Conservation (phyloP, 1,140 invertebrate genomes). For the Drosophila sulfurigaster region DNA sequence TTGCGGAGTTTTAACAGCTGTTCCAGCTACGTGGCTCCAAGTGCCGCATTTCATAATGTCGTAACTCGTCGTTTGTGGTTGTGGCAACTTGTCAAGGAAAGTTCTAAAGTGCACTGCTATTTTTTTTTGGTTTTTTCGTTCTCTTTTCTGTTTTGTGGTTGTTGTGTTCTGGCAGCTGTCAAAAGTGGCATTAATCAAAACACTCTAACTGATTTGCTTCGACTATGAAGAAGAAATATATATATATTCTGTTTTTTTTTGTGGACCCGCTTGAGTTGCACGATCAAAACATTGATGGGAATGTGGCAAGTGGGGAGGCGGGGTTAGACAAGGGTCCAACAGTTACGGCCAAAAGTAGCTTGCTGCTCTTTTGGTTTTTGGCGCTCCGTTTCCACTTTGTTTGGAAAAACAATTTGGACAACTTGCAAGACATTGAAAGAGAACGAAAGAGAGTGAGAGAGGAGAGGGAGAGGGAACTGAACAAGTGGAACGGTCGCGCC, state of each 20-base stretch:
- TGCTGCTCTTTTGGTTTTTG: conserved; percentile 38
- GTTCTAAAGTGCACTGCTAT: too few relatives aligned
- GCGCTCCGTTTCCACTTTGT: conserved; percentile 33
- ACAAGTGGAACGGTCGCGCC: conserved; percentile 68
- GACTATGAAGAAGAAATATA: background rate
- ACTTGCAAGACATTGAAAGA: conserved; percentile 3
- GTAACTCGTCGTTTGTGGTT: background rate
- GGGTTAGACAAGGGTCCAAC: conserved; percentile 10
- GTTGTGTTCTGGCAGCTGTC: conserved; percentile 61
- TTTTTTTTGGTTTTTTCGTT: too few relatives aligned
- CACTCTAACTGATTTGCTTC: conserved; percentile 65
- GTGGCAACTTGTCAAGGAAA: too few relatives aligned
- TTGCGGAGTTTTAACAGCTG: background rate
- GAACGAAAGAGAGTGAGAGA: background rate
- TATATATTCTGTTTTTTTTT: background rate
- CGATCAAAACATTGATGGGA: conserved; percentile 49
- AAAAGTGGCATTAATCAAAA: conserved; percentile 81
- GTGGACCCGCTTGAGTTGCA: conserved; percentile 20
- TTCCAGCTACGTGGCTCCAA: background rate
- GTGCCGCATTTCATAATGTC: conserved; percentile 1
- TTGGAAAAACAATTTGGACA: conserved; percentile 54
- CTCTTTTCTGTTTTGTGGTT: too few relatives aligned
- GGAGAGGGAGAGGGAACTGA: conserved; percentile 52
- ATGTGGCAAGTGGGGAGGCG: background rate
- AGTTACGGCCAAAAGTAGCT: conserved; percentile 22